These are phyloP conservation scores for Tychaedon coryphoeus DNA, from an alignment of 2,113 vertebrate species.

Conservation along the genomic window DNA sequence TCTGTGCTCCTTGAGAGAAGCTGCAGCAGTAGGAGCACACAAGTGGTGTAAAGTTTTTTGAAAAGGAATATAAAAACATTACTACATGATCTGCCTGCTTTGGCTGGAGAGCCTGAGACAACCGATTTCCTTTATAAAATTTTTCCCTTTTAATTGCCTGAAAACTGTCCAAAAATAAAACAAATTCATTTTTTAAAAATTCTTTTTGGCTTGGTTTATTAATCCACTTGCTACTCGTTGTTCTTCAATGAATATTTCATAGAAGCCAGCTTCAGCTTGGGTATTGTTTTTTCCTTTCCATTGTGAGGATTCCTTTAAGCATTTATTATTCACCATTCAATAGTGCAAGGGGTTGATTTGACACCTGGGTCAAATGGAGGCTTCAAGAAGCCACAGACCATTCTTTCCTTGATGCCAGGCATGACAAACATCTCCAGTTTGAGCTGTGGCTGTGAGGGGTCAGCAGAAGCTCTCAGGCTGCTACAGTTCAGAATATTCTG, in stretches of 20 bases:
- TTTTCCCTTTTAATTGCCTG: neutral
- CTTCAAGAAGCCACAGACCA: neutral
- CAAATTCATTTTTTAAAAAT: fast-evolving
- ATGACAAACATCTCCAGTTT: neutral
- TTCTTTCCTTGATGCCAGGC: neutral
- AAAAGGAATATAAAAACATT: neutral
- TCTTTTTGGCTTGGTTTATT: neutral
- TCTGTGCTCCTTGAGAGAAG: neutral
- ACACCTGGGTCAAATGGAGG: neutral
- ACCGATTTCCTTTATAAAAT: neutral
- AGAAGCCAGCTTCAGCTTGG: neutral
- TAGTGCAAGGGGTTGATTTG: neutral
- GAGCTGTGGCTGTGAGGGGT: neutral
- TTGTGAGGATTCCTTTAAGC: neutral
- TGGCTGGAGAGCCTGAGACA: neutral
- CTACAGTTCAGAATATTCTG: neutral
- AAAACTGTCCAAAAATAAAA: neutral
- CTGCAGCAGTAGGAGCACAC: neutral
- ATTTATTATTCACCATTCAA: neutral
- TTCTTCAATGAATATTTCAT: neutral
- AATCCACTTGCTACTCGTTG: neutral
- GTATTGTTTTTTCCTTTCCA: neutral
- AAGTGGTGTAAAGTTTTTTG: neutral
- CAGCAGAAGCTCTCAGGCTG: neutral
- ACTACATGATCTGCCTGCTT: neutral